Conservation (phyloP, 2,113 vertebrate genomes). For the Maccullochella peelii region DNA sequence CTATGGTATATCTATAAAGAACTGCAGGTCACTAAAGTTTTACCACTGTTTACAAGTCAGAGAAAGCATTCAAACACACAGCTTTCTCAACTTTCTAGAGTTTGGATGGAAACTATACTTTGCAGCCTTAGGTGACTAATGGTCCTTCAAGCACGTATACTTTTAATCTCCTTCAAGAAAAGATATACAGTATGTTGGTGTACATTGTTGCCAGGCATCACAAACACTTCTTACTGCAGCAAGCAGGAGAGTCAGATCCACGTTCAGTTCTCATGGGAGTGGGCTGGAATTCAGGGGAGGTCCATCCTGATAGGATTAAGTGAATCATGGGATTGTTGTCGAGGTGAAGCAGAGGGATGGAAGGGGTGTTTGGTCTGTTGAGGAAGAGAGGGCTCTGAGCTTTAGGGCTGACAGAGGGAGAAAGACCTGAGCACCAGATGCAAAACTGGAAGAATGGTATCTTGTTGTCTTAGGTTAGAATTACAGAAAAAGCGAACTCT, state of each 20-base stretch:
- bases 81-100: slow-evolving; percentile 3
- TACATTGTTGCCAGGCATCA: slow-evolving; percentile 42
- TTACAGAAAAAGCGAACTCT: slow-evolving; percentile 20
- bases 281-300: slow-evolving; percentile 61
- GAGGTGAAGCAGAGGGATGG: slow-evolving; percentile 46
- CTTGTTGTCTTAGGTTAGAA: background rate
- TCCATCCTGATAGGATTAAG: slow-evolving; percentile 67
- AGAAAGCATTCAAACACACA: background rate
- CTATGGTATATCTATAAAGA: background rate
- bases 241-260: slow-evolving; percentile 15
- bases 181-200: slow-evolving; percentile 13
- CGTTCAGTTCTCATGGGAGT: slow-evolving; percentile 53
- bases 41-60: background rate
- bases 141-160: slow-evolving; percentile 9
- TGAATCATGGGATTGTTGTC: slow-evolving; percentile 67
- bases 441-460: background rate
- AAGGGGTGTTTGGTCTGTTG: slow-evolving; percentile 22
- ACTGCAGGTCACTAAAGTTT: background rate
- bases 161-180: slow-evolving; percentile 14
- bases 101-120: background rate
- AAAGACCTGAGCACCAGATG: background rate
- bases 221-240: slow-evolving; percentile 48
- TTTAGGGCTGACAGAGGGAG: background rate
- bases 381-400: background rate
- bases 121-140: slow-evolving; percentile 10